A percentile compares a stretch with the other conserved stretches of the same genome.
Evolutionary conservation across 2,797 vertebrate genomes (phyloP).

Genomic region (Melanogrammus aeglefinus): DNA sequence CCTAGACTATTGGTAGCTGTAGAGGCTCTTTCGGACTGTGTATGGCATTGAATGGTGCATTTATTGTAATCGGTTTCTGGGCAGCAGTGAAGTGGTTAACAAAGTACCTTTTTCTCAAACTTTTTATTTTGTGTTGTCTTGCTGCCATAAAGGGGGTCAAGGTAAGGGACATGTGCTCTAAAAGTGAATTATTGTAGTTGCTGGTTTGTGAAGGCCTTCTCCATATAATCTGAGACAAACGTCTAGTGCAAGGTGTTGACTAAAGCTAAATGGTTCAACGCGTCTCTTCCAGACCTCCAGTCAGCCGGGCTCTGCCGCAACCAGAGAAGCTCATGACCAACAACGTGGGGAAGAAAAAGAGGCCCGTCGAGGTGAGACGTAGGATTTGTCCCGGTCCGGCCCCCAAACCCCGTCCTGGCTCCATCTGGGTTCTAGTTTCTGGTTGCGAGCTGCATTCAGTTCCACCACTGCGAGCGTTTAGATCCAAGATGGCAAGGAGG

Average conservation of each 20-base stretch:
- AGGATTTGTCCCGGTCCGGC: neutral
- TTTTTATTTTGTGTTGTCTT: slow-evolving; percentile 66
- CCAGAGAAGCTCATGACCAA: slow-evolving; percentile 98
- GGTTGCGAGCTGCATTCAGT: neutral
- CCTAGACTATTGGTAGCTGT: slow-evolving; percentile 50
- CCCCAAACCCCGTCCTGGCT: too few species aligned
- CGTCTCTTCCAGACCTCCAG: slow-evolving; percentile 86
- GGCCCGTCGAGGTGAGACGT: slow-evolving; percentile 85
- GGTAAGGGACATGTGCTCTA: slow-evolving; percentile 73
- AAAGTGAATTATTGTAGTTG: too few species aligned
- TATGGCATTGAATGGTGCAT: slow-evolving; percentile 55
- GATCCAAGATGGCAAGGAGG: neutral
- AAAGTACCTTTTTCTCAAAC: slow-evolving; percentile 64
- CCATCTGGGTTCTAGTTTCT: too few species aligned
- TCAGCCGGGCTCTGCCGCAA: slow-evolving; percentile 93
- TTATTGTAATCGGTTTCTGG: slow-evolving; percentile 61
- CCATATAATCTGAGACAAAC: neutral
- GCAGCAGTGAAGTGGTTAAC: slow-evolving; percentile 39
- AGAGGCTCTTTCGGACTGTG: slow-evolving; percentile 55
- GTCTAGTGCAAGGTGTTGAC: neutral
- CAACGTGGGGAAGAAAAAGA: slow-evolving; percentile 98
- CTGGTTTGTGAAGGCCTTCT: neutral
- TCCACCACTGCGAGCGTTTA: neutral
- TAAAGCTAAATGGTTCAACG: neutral
- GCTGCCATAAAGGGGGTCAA: slow-evolving; percentile 94